A percentile compares a stretch with the other conserved stretches of the same genome.
Conservation (phyloP, 30 jellyfish, hydroid and myxozoan genomes). For the Turritopsis dohrnii region DNA sequence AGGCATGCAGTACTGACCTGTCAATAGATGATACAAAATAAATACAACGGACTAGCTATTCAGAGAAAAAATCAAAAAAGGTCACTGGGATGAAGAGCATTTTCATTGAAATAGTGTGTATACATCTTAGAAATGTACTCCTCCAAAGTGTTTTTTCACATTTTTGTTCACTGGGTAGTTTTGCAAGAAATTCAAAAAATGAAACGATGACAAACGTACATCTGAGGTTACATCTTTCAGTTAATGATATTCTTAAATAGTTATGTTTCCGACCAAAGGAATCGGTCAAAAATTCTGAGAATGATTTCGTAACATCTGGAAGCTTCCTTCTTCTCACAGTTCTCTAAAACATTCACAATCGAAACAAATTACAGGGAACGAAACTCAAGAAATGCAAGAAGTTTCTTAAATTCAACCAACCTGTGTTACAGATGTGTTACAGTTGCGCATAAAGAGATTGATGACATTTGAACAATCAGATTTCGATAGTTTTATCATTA, state of each 20-base stretch:
- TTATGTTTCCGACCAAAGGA: conserved; percentile 70
- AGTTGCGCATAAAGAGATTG: not conserved
- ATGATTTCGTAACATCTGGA: conserved; percentile 36
- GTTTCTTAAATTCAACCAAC: not conserved
- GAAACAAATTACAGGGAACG: not conserved
- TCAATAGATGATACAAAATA: not conserved
- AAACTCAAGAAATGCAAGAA: not conserved
- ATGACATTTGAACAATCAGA: not conserved
- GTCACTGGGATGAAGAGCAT: too few relatives aligned
- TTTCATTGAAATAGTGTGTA: too few relatives aligned
- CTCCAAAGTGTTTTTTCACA: too few relatives aligned
- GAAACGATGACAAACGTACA: conserved; percentile 32
- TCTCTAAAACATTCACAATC: not conserved
- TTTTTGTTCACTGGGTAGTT: too few relatives aligned
- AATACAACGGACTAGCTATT: not conserved
- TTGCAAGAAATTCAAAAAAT: too few relatives aligned
- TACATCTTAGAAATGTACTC: too few relatives aligned
- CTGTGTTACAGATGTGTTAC: not conserved
- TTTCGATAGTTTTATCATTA: not conserved
- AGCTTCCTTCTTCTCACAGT: not conserved
- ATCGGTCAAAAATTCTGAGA: conserved; percentile 68
- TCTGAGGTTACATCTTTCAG: conserved; percentile 79
- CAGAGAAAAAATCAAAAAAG: not conserved
- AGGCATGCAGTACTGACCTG: conserved; percentile 96
- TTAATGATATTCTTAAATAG: conserved; percentile 71